Evolutionary conservation across 2,113 vertebrate species (phyloP), one percentile per base, ranked within the genome.

Genomic region (Vireo altiloquus): DNA sequence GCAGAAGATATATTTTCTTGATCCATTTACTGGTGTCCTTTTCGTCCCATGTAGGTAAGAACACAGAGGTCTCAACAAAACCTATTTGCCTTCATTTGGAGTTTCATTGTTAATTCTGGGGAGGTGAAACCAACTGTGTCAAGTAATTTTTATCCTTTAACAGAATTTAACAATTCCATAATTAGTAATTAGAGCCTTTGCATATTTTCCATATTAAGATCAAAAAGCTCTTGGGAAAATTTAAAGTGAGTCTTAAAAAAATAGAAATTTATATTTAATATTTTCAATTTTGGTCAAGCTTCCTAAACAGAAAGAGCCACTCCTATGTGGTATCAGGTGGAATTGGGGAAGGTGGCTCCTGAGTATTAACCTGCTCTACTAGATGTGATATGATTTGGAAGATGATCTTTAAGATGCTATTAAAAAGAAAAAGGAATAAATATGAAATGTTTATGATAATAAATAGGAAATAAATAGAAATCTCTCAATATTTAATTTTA

Each of bases 111-210:
- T 74, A 85, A 83, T 87, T 95, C 79, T 61, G 60, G 35, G 68
- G 46, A 90, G 33, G 42, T 91, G 82, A 92, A 89, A 80, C 17
- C 59, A 88, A 63, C 50, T 53, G 21, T 61, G 49, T 85, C 66
- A 59, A 90, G 66, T 44, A 72, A 87, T 87, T 92, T 94, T 95
- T 83, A 74, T 86, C 27, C 28, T 80, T 81, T 86, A 92, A 81
- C 60, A 74, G 35, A 95, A 80, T 77, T 82, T 91, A 91, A 63
- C 54, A 63, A 27, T 80, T 74, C 64, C 21, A 16, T 82, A 90
- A 64, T 81, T 86, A 77, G n/a, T 49, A 70, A 80, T 90, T 93
- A 47, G 2, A 17, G 10, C 52, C 59, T 92, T 90, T 2, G 2
- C 39, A 66, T 82, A 63, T 21, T 91, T 95, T 82, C 63, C 27